phyloP scores from a whole-genome alignment of 2,888 invertebrate species.

The Aphrophora alni region DNA sequence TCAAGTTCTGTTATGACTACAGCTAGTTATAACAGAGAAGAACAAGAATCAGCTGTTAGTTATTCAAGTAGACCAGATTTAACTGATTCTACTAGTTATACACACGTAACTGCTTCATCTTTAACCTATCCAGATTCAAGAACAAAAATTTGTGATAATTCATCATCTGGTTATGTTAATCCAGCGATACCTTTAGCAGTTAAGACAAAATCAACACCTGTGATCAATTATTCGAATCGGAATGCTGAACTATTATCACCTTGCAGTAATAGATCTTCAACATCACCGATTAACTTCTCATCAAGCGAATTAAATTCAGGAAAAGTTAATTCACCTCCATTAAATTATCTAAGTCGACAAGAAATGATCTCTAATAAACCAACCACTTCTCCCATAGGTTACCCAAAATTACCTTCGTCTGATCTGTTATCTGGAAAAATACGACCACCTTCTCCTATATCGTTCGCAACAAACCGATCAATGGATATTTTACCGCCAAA shows the following conservation, averaged over 20 bases:
- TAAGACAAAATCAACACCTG: constrained; percentile 29
- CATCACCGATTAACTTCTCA: constrained; percentile 46
- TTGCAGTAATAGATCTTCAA: constrained; percentile 15
- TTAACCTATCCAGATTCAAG: constrained; percentile 29
- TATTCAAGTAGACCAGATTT: constrained; percentile 18
- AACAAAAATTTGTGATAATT: constrained; percentile 30
- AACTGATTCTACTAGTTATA: constrained; percentile 10
- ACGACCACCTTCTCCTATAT: constrained; percentile 37
- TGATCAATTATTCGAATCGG: constrained; percentile 39
- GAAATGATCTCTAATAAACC: constrained; percentile 16
- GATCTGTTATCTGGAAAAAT: constrained; percentile 32
- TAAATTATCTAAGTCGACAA: constrained; percentile 34
- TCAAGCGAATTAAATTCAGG: constrained; percentile 33
- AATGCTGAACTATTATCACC: constrained; percentile 30
- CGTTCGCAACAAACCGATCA: constrained; percentile 43
- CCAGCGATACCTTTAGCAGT: background rate
- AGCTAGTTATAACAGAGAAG: constrained; percentile 40
- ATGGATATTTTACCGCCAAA: constrained; percentile 45
- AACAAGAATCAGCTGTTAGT: background rate
- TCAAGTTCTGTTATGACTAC: constrained; percentile 33
- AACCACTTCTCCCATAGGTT: constrained; percentile 28
- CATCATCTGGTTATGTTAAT: constrained; percentile 16
- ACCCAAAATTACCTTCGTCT: constrained; percentile 31
- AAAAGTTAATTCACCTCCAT: constrained; percentile 17
- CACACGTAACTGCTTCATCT: background rate